Evolutionary conservation across 2,888 invertebrate genomes (phyloP).

Genomic region (Lobophora halterata): DNA sequence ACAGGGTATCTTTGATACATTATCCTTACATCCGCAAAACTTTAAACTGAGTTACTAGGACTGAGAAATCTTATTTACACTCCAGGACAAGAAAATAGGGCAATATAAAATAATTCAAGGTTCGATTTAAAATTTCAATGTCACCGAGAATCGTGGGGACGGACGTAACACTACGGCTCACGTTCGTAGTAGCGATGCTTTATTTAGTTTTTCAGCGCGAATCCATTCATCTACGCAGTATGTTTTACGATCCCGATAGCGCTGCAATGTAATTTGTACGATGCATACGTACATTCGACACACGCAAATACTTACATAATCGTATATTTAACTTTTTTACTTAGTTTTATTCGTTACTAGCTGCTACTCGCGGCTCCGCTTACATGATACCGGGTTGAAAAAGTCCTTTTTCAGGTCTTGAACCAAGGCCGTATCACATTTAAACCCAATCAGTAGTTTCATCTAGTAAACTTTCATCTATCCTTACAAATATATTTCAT

Average conservation of each 20-base stretch:
- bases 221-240: constrained; percentile 43
- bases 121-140: constrained; percentile 39
- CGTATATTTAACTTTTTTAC: too few species aligned
- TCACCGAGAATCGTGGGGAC: constrained; percentile 42
- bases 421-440: too few species aligned
- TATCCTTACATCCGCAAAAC: background rate
- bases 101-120: constrained; percentile 2
- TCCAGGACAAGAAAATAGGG: background rate
- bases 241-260: constrained; percentile 47
- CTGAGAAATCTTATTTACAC: constrained; percentile 1
- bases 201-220: constrained; percentile 45
- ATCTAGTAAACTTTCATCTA: too few species aligned
- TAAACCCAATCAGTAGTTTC: too few species aligned
- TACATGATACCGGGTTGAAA: too few species aligned
- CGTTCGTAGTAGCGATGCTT: constrained; percentile 43
- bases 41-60: background rate
- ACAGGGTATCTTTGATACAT: constrained; percentile 44
- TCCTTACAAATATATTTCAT: too few species aligned
- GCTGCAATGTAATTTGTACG: constrained; percentile 27
- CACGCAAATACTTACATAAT: constrained; percentile 9
- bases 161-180: constrained; percentile 39
- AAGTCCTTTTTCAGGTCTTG: too few species aligned
- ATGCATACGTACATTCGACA: constrained; percentile 9
- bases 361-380: too few species aligned
- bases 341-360: too few species aligned